Base-by-base conservation (phyloP, 1,140 invertebrate species). In the Idris sp. region DNA sequence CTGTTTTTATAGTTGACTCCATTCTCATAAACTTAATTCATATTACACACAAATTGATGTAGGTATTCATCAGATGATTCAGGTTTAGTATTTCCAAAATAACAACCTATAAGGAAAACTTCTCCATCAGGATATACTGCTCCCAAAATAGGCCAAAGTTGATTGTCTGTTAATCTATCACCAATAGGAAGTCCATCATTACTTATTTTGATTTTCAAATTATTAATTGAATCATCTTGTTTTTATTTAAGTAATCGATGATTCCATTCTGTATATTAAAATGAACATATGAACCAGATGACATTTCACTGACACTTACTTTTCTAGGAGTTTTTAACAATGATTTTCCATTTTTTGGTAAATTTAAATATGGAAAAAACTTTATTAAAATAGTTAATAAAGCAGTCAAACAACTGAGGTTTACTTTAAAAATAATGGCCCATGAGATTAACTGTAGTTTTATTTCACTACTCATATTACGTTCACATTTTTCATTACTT, bases 241-340 rank as follows among this genome's bases (percentile, higher is more conserved):
- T 31, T 31, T 7, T n/a, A 31, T 25, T 25, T 25, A 25, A 25
- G 35, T 41, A 77, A 9, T 65, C 76, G n/a, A 4, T 16, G 5
- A 81, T 40, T 13, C 78, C 78, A 58, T 18, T 5, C 74, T 48
- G 61, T 85, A 40, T 18, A 2, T 9, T 9, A n/a, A 40, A 40
- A 19, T 40, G 36, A n/a, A 40, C 4, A n/a, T 40, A 40, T 2
- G 36, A 18, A 7, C 36, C 36, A 40, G 36, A 16, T 6, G 4
- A 6, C 36, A 40, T 40, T n/a, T 40, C 16, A 19, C 3, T 4
- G n/a, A 19, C 4, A 6, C 1, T n/a, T 18, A 7, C 8, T 18
- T 18, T 44, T 44, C 13, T 44, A 11, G 41, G 41, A 9, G 41
- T 43, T 33, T 48, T 48, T 36, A 48, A 28, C 8, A 44, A n/a